These are phyloP conservation scores for Heliconius melpomene DNA, from an alignment of 1,140 invertebrate genomes.

Conservation along the genomic window DNA sequence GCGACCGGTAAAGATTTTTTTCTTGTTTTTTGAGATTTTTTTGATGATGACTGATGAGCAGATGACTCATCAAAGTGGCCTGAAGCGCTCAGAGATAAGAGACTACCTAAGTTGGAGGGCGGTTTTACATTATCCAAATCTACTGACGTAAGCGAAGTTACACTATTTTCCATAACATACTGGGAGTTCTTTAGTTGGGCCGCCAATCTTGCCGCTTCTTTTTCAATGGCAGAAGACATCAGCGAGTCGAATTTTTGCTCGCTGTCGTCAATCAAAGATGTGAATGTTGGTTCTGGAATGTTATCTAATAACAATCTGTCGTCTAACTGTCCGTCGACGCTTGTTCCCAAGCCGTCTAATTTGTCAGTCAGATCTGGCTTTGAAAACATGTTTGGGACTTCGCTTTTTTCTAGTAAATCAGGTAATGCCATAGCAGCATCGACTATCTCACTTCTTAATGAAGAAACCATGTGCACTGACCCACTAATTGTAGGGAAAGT, in stretches of 20 bases:
- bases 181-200: conserved; percentile 82
- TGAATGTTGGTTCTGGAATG: conserved; percentile 61
- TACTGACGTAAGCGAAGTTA: conserved; percentile 76
- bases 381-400: conserved; percentile 50
- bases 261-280: conserved; percentile 57
- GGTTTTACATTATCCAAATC: conserved; percentile 90
- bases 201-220: conserved; percentile 87
- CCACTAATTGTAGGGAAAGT: conserved; percentile 90
- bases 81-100: conserved; percentile 83
- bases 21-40: conserved; percentile 67
- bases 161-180: conserved; percentile 82
- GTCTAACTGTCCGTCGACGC: conserved; percentile 40
- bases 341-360: conserved; percentile 47
- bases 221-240: conserved; percentile 82
- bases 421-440: conserved; percentile 63
- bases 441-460: conserved; percentile 84
- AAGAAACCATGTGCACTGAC: conserved; percentile 86
- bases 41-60: conserved; percentile 51
- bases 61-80: conserved; percentile 76
- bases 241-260: conserved; percentile 70
- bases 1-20: conserved; percentile 87
- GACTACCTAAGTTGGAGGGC: conserved; percentile 87
- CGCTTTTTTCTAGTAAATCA: conserved; percentile 75
- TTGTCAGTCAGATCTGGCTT: conserved; percentile 70
- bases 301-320: conserved; percentile 55